These are phyloP conservation scores for Calosoma granatense DNA, from an alignment of 1,140 invertebrate species.

Conservation along the genomic window DNA sequence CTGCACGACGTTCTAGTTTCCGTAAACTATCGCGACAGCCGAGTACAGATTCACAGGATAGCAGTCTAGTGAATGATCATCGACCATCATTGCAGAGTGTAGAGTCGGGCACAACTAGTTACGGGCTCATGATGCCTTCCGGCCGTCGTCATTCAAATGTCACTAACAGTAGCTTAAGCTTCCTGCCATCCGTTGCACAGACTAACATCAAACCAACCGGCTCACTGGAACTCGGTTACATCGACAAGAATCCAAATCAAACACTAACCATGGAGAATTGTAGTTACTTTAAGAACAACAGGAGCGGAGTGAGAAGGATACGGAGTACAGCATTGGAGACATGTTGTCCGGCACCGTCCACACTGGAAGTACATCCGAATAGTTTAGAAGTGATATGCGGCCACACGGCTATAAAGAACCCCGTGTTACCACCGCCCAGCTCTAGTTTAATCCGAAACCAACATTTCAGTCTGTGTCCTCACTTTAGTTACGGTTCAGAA, in stretches of 20 bases:
- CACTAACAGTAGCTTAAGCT: constrained; percentile 41
- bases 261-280: constrained; percentile 27
- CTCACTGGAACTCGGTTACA: constrained; percentile 28
- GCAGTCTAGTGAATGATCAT: constrained; percentile 35
- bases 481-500: constrained; percentile 59
- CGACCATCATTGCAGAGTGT: constrained; percentile 33
- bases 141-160: constrained; percentile 52
- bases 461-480: constrained; percentile 54
- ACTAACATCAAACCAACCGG: constrained; percentile 33
- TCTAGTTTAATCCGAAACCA: constrained; percentile 52
- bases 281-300: constrained; percentile 25
- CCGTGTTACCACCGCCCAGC: constrained; percentile 46
- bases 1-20: constrained; percentile 15
- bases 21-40: constrained; percentile 28
- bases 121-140: constrained; percentile 25
- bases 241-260: constrained; percentile 32
- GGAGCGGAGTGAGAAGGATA: constrained; percentile 44
- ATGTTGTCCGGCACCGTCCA: constrained; percentile 50
- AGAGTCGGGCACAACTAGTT: constrained; percentile 32
- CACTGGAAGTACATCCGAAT: constrained; percentile 52
- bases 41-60: constrained; percentile 40
- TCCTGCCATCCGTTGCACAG: constrained; percentile 30
- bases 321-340: constrained; percentile 56
- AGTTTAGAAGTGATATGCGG: constrained; percentile 55
- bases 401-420: constrained; percentile 48